Evolutionary conservation across 2,797 vertebrate species (phyloP).

Genomic region (Eospalax fontanierii): DNA sequence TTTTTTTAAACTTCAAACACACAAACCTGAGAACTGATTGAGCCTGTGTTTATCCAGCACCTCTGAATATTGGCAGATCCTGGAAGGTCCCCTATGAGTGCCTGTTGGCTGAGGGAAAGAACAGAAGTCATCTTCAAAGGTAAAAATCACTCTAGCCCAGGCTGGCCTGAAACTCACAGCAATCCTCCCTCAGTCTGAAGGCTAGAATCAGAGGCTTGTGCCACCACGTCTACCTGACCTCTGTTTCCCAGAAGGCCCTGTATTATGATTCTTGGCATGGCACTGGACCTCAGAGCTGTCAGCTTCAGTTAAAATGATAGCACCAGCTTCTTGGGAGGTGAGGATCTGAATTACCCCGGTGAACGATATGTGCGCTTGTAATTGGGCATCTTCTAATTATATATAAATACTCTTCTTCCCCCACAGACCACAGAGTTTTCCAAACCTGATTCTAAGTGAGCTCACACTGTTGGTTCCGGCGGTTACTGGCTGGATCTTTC

Average conservation of each 20-base stretch:
- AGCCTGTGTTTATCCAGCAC: not conserved
- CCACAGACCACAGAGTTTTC: not conserved
- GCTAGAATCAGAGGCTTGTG: too few species aligned
- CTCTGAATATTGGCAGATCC: not conserved
- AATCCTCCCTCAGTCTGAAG: too few species aligned
- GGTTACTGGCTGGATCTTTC: not conserved
- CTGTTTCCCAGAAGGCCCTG: not conserved
- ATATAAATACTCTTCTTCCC: not conserved
- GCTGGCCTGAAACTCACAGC: too few species aligned
- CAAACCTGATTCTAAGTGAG: not conserved
- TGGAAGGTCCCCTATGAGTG: not conserved
- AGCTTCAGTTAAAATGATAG: not conserved
- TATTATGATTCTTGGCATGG: not conserved
- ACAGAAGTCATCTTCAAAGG: not conserved
- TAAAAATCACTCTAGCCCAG: too few species aligned
- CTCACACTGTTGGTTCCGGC: not conserved
- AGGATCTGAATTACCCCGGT: not conserved
- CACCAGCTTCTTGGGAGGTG: not conserved
- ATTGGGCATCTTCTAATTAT: not conserved
- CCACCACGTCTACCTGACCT: too few species aligned
- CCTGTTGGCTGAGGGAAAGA: not conserved
- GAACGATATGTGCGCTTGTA: not conserved
- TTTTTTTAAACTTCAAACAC: not conserved
- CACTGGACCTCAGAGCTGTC: not conserved
- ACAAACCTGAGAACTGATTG: not conserved